Evolutionary conservation across 2,113 vertebrate genomes (phyloP).

Genomic region (Brachirus orientalis): DNA sequence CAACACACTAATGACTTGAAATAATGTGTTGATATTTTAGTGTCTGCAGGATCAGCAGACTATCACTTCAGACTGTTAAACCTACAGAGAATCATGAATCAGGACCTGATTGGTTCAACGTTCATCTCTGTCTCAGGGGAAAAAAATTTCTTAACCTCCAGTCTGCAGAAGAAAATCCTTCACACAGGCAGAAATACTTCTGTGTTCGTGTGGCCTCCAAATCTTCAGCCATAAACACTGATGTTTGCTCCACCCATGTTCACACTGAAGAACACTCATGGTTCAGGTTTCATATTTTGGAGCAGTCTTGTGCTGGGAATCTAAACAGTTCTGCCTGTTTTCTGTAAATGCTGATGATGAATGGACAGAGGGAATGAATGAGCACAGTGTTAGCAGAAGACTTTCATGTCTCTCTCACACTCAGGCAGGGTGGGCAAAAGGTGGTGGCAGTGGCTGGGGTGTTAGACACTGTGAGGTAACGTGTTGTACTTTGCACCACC

Average conservation of each 20-base stretch:
- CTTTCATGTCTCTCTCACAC: slow-evolving; percentile 14
- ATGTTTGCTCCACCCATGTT: slow-evolving; percentile 28
- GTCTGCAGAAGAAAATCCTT: slow-evolving; percentile 1
- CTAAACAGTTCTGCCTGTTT: slow-evolving; percentile 61
- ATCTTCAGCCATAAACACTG: slow-evolving; percentile 10
- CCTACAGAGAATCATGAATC: no score
- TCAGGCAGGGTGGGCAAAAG: slow-evolving; percentile 3
- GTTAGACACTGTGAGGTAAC: slow-evolving; percentile 25
- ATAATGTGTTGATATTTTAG: no score
- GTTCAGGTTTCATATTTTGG: slow-evolving; percentile 59
- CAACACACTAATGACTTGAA: no score
- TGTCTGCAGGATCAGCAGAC: no score
- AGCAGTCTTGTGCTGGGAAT: slow-evolving; percentile 41
- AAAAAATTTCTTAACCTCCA: not conserved
- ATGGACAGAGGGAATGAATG: slow-evolving; percentile 65
- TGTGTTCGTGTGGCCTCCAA: not conserved
- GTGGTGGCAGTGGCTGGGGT: slow-evolving; percentile 10
- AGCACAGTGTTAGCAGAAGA: slow-evolving; percentile 53
- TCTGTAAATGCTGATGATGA: slow-evolving; percentile 68
- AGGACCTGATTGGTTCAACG: no score
- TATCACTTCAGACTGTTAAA: no score
- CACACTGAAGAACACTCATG: slow-evolving; percentile 27
- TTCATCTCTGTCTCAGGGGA: no score
- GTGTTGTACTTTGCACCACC: slow-evolving; percentile 37
- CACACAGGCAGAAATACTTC: not conserved